Conservation (phyloP, 2,888 invertebrate genomes). For the Yponomeuta sedellus region DNA sequence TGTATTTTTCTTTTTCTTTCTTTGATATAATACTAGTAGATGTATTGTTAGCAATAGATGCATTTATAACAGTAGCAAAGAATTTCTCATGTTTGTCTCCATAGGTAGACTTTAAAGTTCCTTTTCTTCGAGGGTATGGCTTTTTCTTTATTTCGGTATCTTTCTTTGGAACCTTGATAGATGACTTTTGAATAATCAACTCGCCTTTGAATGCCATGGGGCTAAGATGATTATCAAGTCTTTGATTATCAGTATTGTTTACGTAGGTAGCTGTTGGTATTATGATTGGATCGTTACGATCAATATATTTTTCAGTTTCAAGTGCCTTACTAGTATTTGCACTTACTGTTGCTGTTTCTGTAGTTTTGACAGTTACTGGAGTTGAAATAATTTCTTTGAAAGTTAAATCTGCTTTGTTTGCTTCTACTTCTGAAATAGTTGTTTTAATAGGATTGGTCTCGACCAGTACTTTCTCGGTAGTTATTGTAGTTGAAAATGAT, state of each 20-base stretch:
- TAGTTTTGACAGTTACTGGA: conserved; percentile 15
- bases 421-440: conserved; percentile 14
- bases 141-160: conserved; percentile 52
- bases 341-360: conserved; percentile 14
- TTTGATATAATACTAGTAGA: neutral
- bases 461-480: neutral
- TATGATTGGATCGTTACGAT: conserved; percentile 45
- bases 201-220: conserved; percentile 45
- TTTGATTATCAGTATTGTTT: conserved; percentile 32
- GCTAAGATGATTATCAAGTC: conserved; percentile 49
- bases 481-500: neutral
- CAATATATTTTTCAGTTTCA: conserved; percentile 17
- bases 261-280: conserved; percentile 45
- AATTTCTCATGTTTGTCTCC: conserved; percentile 66
- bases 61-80: conserved; percentile 36
- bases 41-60: neutral
- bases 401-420: conserved; percentile 17
- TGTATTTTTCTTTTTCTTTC: neutral
- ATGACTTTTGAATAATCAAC: conserved; percentile 49
- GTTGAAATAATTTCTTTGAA: conserved; percentile 1
- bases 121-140: conserved; percentile 58
- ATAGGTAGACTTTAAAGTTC: conserved; percentile 68
- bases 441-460: neutral
- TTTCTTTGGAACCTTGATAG: conserved; percentile 43
- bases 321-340: conserved; percentile 16